Evolutionary conservation across 92 coral and sea anemone genomes (phyloP), one percentile per base, ranked within the genome.

Genomic region (Phenganax marumi): DNA sequence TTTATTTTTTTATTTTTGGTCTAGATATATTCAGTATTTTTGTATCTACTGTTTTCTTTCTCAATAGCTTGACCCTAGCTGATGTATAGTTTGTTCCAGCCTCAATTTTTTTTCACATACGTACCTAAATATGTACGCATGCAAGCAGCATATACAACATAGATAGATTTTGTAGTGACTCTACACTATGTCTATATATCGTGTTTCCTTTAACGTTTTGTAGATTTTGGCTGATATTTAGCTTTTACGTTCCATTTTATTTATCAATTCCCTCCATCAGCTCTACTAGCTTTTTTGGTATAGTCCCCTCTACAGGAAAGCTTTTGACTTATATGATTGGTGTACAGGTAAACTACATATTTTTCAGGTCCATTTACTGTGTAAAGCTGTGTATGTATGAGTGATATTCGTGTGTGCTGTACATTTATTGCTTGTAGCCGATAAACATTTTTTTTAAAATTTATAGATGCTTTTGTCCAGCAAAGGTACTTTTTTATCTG

Each of bases 151-250:
- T 0, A 56, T 14, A 56, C 0, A 56, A 56, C 43, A 33, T 56
- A 21, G 0, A 56, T 56, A 56, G 18, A 56, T 56, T 11, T 33
- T 33, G 5, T 10, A 56, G 19, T 56, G 18, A 56, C 18, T 11
- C 3, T 56, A 56, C 43, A 5, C 43, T 56, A 56, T 62, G 1
- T 62, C 11, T 14, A 2, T 60, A 10, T 18, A 22, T 17, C 14
- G 10, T 22, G 3, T 64, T 18, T 24, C 26, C 46, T 64, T 64
- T 22, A 5, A 22, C 19, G 47, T 25, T 18, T 24, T 52, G 19
- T 84, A 92, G 97, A n/a, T 92, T 89, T 83, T 93, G 96, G 19
- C 51, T 96, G 84, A 76, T 96, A 21, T 96, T 85, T 92, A 92
- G 97, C 26, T 70, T 86, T 50, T 91, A 91, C 24, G 91, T 96